Base-by-base conservation (phyloP, 2,797 vertebrate species). In the Agapornis canus region DNA sequence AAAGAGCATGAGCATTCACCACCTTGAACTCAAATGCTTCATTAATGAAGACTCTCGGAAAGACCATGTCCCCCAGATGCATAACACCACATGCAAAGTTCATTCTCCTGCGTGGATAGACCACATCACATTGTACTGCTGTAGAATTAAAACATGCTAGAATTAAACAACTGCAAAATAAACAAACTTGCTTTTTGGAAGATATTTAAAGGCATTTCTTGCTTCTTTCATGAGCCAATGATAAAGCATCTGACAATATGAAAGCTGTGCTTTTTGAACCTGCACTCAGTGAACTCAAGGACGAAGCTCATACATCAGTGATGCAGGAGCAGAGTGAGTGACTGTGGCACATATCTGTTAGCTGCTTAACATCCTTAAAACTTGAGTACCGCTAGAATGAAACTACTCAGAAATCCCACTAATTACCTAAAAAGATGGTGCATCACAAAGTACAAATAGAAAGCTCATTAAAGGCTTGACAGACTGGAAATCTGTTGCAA, bases 391-490 rank as follows among this genome's bases (percentile, higher is more conserved):
- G 11, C 56, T 78, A 68, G 22, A 35, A 75, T 80, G 49, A 56
- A 81, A 90, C 47, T 91, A 85, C 71, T 92, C 77, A 42, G 54
- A 86, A 95, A 31, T 82, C 51, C 25, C 66, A 80, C 86, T 95
- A 91, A 93, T 94, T 92, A 94, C 81, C 59, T 81, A 82, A 82
- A 91, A 82, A 85, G 73, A 89, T 45, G 29, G 69, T 35, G 93
- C 71, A 84, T 80, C 84, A 82, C 92, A 93, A 61, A 92, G 61
- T 43, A 82, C 87, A 90, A 94, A 95, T 43, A 92, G 85, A 95
- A 93, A 94, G 65, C 92, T 92, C 93, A 89, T 91, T 96, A 96
- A 94, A 96, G 59, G 57, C 73, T 95, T 13, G 93, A 94, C 85
- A 96, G 92, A 96, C 92, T 71, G 92, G 54, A 95, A 95, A 91